phyloP scores from a whole-genome alignment of 92 coral and sea anemone species.

The Isaurus tuberculatus region DNA sequence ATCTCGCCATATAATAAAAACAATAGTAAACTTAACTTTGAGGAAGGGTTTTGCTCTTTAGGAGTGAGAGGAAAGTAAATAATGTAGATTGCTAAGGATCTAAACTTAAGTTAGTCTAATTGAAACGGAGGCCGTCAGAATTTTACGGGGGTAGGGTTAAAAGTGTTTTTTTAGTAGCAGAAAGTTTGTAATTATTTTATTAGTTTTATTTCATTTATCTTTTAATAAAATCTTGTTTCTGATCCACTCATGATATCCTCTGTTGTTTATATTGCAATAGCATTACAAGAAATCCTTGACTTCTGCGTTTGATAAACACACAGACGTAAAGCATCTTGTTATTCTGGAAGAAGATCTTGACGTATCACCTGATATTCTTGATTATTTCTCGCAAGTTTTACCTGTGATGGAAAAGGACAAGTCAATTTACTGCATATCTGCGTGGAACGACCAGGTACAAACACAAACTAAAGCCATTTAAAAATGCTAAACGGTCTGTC shows the following conservation, averaged over 20 bases:
- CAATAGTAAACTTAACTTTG: no score
- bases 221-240: not conserved
- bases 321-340: slow-evolving; percentile 53
- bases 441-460: slow-evolving; percentile 70
- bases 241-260: not conserved
- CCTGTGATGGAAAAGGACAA: slow-evolving; percentile 68
- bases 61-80: no score
- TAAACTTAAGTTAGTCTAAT: no score
- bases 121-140: no score
- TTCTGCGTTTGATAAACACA: slow-evolving; percentile 48
- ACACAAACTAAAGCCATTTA: not conserved
- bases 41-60: no score
- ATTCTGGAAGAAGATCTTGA: slow-evolving; percentile 66
- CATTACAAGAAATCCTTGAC: slow-evolving; percentile 66
- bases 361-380: slow-evolving; percentile 61
- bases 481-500: not conserved
- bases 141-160: no score
- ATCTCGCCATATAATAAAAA: no score
- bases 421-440: slow-evolving; percentile 63
- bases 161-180: no score
- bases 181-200: not conserved
- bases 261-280: slow-evolving; percentile 7
- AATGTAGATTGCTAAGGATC: no score
- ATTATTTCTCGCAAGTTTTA: slow-evolving; percentile 60
- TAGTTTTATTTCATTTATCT: not conserved